Percentiles rank a stretch among this genome's conserved stretches.
Conservation (phyloP, 30 jellyfish, hydroid and myxozoan genomes). For the Thelohanellus kitauei region DNA sequence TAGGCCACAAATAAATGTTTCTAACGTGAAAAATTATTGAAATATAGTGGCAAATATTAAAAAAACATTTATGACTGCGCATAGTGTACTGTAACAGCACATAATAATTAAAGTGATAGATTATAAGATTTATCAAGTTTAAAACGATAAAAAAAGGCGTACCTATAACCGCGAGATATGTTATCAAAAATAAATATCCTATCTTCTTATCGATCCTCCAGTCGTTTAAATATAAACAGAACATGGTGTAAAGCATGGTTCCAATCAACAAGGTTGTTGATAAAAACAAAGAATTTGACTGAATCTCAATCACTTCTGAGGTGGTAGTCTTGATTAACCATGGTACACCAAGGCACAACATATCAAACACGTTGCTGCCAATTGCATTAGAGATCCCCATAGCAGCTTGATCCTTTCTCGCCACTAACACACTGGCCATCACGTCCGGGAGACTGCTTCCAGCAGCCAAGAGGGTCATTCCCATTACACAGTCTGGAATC, state of each 20-base stretch:
- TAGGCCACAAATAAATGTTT: too few species aligned
- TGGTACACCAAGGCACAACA: constrained; percentile 82
- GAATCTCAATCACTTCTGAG: constrained; percentile 26
- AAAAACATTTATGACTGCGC: too few species aligned
- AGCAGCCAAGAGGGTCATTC: constrained; percentile 96
- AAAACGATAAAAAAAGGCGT: too few species aligned
- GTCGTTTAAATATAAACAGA: constrained; percentile 44
- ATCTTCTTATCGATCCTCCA: constrained; percentile 48
- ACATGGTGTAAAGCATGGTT: constrained; percentile 32
- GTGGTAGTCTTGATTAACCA: constrained; percentile 84
- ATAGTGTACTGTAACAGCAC: too few species aligned
- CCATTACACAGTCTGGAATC: constrained; percentile 97
- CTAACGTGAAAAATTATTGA: too few species aligned
- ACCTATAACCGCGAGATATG: constrained; percentile 32
- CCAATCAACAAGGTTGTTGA: constrained; percentile 61
- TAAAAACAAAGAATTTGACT: constrained; percentile 37
- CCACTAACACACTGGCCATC: constrained; percentile 86
- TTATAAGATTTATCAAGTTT: too few species aligned
- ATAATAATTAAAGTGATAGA: too few species aligned
- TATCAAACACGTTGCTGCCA: constrained; percentile 86
- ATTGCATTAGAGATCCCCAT: constrained; percentile 91
- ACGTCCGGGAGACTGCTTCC: constrained; percentile 97
- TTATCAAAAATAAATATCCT: constrained; percentile 40
- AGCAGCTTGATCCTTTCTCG: constrained; percentile 86
- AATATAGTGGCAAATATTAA: too few species aligned